These are phyloP conservation scores for Imbricaverruca yamaguchii DNA, from an alignment of 2,888 invertebrate species.

Conservation along the genomic window DNA sequence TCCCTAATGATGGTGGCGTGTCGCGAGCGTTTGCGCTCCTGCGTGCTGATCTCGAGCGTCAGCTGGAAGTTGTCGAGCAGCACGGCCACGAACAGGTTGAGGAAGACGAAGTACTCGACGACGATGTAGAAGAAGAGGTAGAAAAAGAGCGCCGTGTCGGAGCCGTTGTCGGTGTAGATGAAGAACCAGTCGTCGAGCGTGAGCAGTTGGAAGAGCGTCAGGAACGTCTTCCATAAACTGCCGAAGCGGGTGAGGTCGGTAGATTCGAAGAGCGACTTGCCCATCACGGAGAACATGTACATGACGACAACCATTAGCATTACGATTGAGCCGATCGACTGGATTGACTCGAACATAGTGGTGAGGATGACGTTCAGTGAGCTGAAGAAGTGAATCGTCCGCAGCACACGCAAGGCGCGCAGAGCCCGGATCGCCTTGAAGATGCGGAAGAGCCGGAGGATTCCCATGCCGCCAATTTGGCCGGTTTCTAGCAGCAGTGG, in stretches of 20 bases:
- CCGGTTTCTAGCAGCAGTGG: background rate
- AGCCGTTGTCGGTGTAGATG: slow-evolving; percentile 38
- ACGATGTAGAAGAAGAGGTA: slow-evolving; percentile 38
- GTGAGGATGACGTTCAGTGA: slow-evolving; percentile 36
- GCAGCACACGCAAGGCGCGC: background rate
- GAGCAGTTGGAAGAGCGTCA: slow-evolving; percentile 44
- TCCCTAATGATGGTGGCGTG: background rate
- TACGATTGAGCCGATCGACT: slow-evolving; percentile 38
- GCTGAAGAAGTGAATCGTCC: slow-evolving; percentile 5
- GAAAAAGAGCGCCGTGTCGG: slow-evolving; percentile 35
- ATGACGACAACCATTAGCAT: slow-evolving; percentile 38
- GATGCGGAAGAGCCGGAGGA: slow-evolving; percentile 15
- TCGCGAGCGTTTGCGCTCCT: slow-evolving; percentile 20
- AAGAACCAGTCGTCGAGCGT: slow-evolving; percentile 47
- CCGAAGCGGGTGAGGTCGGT: slow-evolving; percentile 36
- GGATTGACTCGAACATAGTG: slow-evolving; percentile 37
- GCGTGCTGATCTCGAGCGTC: slow-evolving; percentile 36
- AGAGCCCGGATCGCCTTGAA: slow-evolving; percentile 6
- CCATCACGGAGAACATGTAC: slow-evolving; percentile 40
- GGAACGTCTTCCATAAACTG: slow-evolving; percentile 39
- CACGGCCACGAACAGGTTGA: slow-evolving; percentile 40
- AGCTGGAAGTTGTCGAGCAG: slow-evolving; percentile 40
- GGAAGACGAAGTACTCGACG: slow-evolving; percentile 39
- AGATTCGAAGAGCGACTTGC: slow-evolving; percentile 37
- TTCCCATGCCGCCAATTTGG: slow-evolving; percentile 8